These are phyloP conservation scores for Lophotis ruficrista DNA, from an alignment of 2,113 vertebrate species.

Conservation along the genomic window DNA sequence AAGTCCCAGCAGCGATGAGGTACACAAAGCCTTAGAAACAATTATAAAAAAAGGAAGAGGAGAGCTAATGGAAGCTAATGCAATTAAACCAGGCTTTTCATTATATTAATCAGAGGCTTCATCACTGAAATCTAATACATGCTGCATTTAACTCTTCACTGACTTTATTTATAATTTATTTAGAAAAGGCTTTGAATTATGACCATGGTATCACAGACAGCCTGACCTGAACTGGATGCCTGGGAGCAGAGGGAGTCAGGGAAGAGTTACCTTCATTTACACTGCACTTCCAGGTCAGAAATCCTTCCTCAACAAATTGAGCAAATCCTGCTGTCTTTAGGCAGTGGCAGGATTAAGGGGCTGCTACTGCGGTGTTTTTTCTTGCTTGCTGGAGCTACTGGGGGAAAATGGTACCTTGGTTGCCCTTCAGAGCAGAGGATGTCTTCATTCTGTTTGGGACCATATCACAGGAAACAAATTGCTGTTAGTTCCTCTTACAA, in stretches of 20 bases:
- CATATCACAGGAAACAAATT: not conserved
- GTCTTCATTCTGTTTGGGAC: not conserved
- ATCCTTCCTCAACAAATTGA: not conserved
- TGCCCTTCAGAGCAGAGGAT: not conserved
- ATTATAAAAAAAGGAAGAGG: slow-evolving; percentile 36
- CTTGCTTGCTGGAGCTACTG: not conserved
- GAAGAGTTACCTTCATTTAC: not conserved
- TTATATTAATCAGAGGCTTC: slow-evolving; percentile 80
- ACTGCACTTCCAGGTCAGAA: not conserved
- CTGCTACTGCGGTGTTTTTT: not conserved
- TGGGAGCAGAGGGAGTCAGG: not conserved
- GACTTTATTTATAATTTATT: slow-evolving; percentile 11
- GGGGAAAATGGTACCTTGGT: not conserved
- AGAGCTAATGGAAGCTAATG: slow-evolving; percentile 78
- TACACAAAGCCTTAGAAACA: slow-evolving; percentile 46
- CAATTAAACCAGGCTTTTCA: slow-evolving; percentile 81
- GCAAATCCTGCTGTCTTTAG: not conserved
- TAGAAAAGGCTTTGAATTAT: not conserved
- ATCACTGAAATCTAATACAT: slow-evolving; percentile 59
- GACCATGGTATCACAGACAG: not conserved
- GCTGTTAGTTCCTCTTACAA: not conserved
- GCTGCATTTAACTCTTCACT: slow-evolving; percentile 50
- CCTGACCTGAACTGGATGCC: not conserved
- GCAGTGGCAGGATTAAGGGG: not conserved
- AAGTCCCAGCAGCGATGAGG: slow-evolving; percentile 44